Evolutionary conservation across 2,797 vertebrate genomes (phyloP).

Genomic region (Silurus lanzhouensis): DNA sequence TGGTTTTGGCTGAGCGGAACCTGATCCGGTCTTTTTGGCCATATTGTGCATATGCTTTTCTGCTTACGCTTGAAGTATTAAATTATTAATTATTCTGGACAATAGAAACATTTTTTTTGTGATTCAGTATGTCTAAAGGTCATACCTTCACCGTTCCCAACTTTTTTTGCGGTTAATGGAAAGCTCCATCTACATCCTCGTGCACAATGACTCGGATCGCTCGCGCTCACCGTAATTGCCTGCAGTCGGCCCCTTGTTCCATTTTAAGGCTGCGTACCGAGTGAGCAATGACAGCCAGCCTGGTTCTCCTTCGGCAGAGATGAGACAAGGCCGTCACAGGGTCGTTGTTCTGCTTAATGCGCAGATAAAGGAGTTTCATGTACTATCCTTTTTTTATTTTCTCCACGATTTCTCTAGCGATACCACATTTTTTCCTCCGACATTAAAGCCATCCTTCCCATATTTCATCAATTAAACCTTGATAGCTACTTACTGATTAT

Average conservation of each 20-base stretch:
- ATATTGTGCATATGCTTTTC: neutral
- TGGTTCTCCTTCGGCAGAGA: slow-evolving; percentile 48
- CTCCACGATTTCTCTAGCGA: neutral
- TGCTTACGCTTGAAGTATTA: no score
- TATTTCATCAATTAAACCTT: neutral
- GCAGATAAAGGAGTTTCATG: neutral
- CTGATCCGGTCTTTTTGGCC: neutral
- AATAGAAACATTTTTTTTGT: neutral
- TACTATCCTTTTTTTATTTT: neutral
- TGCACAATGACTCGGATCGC: slow-evolving; percentile 37
- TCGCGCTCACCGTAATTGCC: slow-evolving; percentile 30
- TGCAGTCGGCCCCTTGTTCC: slow-evolving; percentile 21
- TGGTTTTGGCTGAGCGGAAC: neutral
- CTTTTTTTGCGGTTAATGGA: slow-evolving; percentile 7
- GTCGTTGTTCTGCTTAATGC: slow-evolving; percentile 62
- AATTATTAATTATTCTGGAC: neutral
- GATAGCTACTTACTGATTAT: neutral
- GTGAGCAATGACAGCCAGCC: slow-evolving; percentile 41
- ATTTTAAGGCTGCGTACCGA: slow-evolving; percentile 35
- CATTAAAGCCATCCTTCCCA: neutral
- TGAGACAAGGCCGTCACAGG: slow-evolving; percentile 58
- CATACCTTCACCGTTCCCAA: neutral
- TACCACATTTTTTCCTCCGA: neutral
- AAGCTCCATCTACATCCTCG: neutral
- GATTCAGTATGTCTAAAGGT: neutral